Evolutionary conservation across 1,140 invertebrate species (phyloP).

Genomic region (Andrena cerasifolii): DNA sequence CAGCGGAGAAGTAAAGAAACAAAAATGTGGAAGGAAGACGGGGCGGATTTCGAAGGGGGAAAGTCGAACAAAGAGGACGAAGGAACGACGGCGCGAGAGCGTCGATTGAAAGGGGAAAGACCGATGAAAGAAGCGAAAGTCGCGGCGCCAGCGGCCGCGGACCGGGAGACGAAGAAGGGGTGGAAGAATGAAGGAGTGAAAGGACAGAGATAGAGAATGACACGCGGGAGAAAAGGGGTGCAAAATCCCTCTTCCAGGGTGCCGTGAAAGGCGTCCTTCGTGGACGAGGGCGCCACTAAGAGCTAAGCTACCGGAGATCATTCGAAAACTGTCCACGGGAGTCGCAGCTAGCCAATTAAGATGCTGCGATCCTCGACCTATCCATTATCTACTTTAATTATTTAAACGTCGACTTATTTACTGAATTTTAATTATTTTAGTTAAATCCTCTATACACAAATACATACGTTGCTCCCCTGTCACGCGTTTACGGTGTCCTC

Average conservation of each 20-base stretch:
- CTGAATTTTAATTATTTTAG: slow-evolving; percentile 79
- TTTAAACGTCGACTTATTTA: slow-evolving; percentile 80
- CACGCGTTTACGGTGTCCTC: slow-evolving; percentile 51
- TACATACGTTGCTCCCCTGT: slow-evolving; percentile 68
- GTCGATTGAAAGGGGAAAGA: neutral
- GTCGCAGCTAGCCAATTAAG: slow-evolving; percentile 81
- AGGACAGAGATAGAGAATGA: slow-evolving; percentile 26
- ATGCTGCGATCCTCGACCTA: slow-evolving; percentile 81
- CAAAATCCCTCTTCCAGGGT: slow-evolving; percentile 64
- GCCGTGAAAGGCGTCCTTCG: slow-evolving; percentile 71
- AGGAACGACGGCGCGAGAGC: neutral
- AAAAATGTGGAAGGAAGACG: slow-evolving; percentile 29
- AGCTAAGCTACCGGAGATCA: slow-evolving; percentile 83
- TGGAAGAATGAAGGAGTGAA: slow-evolving; percentile 27
- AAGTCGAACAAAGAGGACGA: neutral
- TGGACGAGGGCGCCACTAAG: slow-evolving; percentile 77
- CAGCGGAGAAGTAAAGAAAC: slow-evolving; percentile 5
- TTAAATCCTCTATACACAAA: slow-evolving; percentile 77
- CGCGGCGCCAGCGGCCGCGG: neutral
- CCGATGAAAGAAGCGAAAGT: slow-evolving; percentile 34
- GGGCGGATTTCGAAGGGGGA: slow-evolving; percentile 5
- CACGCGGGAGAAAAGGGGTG: slow-evolving; percentile 50
- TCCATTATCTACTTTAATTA: slow-evolving; percentile 83
- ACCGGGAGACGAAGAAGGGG: slow-evolving; percentile 15
- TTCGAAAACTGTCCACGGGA: slow-evolving; percentile 83